Evolutionary conservation across 2,797 vertebrate species (phyloP).

Genomic region (Spea hammondii): DNA sequence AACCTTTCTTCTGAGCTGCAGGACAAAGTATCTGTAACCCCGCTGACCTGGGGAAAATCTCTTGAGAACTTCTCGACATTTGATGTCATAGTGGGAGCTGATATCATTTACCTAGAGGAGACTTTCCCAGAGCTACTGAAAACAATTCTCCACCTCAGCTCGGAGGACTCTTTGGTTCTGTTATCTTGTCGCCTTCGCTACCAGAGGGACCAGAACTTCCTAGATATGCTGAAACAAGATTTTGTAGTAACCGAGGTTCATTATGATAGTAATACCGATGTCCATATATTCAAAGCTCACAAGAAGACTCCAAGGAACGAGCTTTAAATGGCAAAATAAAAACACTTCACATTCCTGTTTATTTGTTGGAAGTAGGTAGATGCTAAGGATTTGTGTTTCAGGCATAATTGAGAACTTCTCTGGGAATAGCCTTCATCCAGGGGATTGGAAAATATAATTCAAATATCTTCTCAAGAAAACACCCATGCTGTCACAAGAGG

Average conservation of each 20-base stretch:
- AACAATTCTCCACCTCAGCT: constrained; percentile 83
- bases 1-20: constrained; percentile 76
- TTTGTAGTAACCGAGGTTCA: constrained; percentile 79
- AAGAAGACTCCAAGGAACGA: constrained; percentile 67
- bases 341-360: background rate
- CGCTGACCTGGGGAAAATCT: constrained; percentile 86
- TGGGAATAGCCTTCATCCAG: no score
- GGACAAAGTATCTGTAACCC: constrained; percentile 72
- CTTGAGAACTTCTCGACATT: constrained; percentile 76
- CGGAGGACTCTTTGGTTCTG: constrained; percentile 70
- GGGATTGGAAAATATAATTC: no score
- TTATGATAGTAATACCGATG: constrained; percentile 81
- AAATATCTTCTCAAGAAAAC: no score
- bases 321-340: constrained; percentile 55
- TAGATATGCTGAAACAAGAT: constrained; percentile 72
- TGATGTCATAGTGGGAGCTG: constrained; percentile 86
- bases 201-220: constrained; percentile 81
- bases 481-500: no score
- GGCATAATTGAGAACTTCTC: no score
- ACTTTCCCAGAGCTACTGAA: constrained; percentile 81
- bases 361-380: background rate
- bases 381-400: no score
- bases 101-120: constrained; percentile 93
- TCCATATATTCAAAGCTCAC: constrained; percentile 80
- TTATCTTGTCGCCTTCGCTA: constrained; percentile 91